Conservation (phyloP, 2,888 invertebrate species). For the Drosophila tanythrix region DNA sequence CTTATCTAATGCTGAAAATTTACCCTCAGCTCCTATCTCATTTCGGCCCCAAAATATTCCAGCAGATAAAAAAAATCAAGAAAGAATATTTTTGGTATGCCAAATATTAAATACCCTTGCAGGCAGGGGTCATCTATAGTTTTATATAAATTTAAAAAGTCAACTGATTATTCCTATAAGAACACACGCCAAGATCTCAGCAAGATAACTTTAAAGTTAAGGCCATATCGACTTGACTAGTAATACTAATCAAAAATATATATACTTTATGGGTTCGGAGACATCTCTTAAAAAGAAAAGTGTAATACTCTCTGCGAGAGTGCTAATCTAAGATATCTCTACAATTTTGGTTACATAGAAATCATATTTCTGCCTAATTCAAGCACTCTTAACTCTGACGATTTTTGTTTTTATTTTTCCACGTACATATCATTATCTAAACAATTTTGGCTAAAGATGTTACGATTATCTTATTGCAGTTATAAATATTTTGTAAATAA, state of each 20-base stretch:
- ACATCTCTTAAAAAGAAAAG: background rate
- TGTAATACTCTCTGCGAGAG: background rate
- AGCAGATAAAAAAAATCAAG: background rate
- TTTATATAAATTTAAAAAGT: background rate
- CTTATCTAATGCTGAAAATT: background rate
- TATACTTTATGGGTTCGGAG: background rate
- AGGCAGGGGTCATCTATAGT: background rate
- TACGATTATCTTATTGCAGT: background rate
- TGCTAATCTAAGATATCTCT: background rate
- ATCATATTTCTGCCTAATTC: slow-evolving; percentile 20
- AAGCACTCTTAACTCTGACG: background rate
- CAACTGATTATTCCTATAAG: background rate
- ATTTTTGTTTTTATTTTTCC: background rate
- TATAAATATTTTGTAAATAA: background rate
- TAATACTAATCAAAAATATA: background rate
- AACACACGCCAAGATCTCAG: background rate
- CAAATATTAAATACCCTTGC: background rate
- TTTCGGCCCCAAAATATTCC: background rate
- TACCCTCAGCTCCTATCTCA: background rate
- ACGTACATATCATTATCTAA: slow-evolving; percentile 7
- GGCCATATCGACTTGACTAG: background rate
- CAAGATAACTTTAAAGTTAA: too few species aligned
- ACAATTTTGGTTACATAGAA: background rate
- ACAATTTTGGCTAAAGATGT: background rate
- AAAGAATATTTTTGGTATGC: background rate